Evolutionary conservation across 2,113 vertebrate species (phyloP).

Genomic region (Illadopsis cleaveri): DNA sequence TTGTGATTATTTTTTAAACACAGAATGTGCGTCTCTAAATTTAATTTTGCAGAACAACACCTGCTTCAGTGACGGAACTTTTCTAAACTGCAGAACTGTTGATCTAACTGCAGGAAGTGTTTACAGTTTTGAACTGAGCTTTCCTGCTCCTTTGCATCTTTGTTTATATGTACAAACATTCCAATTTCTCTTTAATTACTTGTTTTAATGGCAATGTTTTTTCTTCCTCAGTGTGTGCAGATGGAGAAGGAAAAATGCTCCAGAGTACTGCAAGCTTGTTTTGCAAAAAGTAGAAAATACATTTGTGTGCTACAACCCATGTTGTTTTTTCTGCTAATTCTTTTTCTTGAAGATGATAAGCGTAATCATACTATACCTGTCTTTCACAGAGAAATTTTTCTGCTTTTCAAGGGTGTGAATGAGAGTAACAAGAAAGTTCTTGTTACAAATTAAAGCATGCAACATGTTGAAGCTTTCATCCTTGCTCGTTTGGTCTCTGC

Average conservation of each 20-base stretch:
- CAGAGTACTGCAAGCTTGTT: neutral
- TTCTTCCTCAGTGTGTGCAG: neutral
- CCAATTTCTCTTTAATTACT: constrained; percentile 9
- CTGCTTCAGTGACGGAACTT: constrained; percentile 26
- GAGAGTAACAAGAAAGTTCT: constrained; percentile 79
- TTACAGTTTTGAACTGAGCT: constrained; percentile 29
- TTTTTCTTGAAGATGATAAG: constrained; percentile 44
- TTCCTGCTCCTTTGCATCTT: neutral
- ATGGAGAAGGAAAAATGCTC: constrained; percentile 12
- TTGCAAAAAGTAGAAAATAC: neutral
- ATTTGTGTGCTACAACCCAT: neutral
- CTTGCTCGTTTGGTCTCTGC: constrained; percentile 71
- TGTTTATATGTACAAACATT: neutral
- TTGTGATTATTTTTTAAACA: constrained; percentile 15
- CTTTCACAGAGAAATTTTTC: constrained; percentile 82
- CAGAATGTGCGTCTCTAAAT: neutral
- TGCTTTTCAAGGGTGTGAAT: constrained; percentile 85
- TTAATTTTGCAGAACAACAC: constrained; percentile 28
- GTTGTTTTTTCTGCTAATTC: neutral
- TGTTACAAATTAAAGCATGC: constrained; percentile 80
- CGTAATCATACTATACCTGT: constrained; percentile 74
- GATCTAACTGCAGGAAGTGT: constrained; percentile 17
- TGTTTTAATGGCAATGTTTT: constrained; percentile 14
- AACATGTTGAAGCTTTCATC: constrained; percentile 76
- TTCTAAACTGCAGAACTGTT: constrained; percentile 17